phyloP scores from a whole-genome alignment of 2,797 vertebrate genomes.

The Pagetopsis macropterus region DNA sequence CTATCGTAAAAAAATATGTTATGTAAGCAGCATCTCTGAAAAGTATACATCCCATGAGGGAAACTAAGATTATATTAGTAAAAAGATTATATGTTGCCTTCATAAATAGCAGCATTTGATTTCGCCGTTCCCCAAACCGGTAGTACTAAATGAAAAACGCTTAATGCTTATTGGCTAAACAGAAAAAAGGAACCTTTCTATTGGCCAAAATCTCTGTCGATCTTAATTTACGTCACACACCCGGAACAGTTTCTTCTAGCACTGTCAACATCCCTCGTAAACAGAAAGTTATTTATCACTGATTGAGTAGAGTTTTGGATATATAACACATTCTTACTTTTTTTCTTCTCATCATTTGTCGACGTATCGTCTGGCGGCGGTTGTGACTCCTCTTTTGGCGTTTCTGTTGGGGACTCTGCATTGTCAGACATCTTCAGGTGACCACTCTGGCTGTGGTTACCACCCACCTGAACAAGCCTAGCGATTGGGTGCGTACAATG shows the following conservation, averaged over 20 bases:
- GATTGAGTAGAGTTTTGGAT: neutral
- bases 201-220: slow-evolving; percentile 58
- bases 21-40: neutral
- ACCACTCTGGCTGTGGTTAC: neutral
- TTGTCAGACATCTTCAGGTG: slow-evolving; percentile 82
- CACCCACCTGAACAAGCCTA: neutral
- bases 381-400: slow-evolving; percentile 79
- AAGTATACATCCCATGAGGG: no score
- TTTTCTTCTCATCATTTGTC: slow-evolving; percentile 83
- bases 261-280: slow-evolving; percentile 17
- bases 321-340: slow-evolving; percentile 73
- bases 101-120: slow-evolving; percentile 45
- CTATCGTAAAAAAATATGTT: neutral
- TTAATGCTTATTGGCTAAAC: slow-evolving; percentile 56
- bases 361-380: slow-evolving; percentile 73
- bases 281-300: neutral
- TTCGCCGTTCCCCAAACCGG: slow-evolving; percentile 22
- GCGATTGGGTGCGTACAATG: neutral
- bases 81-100: neutral
- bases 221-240: slow-evolving; percentile 21
- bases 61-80: neutral
- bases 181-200: slow-evolving; percentile 9
- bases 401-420: slow-evolving; percentile 82
- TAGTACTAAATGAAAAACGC: neutral
- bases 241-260: slow-evolving; percentile 52